A percentile compares a stretch with the other conserved stretches of the same genome.
These are phyloP conservation scores for Elachura formosa DNA, from an alignment of 2,113 vertebrate species.

Conservation along the genomic window DNA sequence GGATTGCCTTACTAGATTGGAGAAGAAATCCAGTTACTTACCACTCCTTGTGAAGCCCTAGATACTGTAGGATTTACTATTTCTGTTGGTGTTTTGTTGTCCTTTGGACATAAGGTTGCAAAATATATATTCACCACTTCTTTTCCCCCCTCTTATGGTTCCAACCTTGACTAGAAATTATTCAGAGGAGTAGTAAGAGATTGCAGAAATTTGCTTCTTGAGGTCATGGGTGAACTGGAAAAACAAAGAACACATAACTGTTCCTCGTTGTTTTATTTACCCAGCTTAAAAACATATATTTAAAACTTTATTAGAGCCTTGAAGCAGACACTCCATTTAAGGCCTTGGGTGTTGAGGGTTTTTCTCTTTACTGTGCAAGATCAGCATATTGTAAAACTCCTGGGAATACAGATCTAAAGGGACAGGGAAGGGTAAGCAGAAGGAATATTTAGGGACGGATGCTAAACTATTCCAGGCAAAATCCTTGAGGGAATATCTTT, in stretches of 20 bases:
- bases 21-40: not conserved
- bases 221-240: not conserved
- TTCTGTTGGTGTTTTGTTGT: not conserved
- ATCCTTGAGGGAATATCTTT: slow-evolving; percentile 13
- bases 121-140: not conserved
- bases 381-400: not conserved
- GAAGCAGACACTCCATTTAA: not conserved
- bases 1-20: not conserved
- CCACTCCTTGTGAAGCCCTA: not conserved
- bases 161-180: not conserved
- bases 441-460: not conserved
- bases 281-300: not conserved
- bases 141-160: fast-evolving
- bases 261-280: not conserved
- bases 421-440: not conserved
- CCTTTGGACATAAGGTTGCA: not conserved
- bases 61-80: not conserved
- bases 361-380: not conserved
- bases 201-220: not conserved
- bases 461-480: not conserved
- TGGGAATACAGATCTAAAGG: not conserved
- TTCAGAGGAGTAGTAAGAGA: not conserved
- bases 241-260: not conserved
- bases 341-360: not conserved
- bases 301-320: slow-evolving; percentile 4